These are phyloP conservation scores for Shargacucullia verbasci DNA, from an alignment of 2,888 invertebrate species.

Conservation along the genomic window DNA sequence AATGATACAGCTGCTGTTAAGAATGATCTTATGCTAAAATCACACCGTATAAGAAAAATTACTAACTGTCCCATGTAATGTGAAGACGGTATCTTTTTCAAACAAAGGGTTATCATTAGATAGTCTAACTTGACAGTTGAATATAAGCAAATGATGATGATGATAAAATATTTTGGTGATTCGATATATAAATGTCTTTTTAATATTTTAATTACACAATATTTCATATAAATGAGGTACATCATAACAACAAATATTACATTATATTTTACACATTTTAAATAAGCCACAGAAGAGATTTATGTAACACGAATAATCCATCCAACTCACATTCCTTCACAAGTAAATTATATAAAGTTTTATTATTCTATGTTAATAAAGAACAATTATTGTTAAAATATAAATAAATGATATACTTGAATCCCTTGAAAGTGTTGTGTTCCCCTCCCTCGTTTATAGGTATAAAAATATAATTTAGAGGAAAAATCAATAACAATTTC, in stretches of 20 bases:
- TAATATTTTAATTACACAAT: too few species aligned
- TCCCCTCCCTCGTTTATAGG: not conserved
- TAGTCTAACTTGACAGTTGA: too few species aligned
- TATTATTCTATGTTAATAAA: conserved; percentile 1
- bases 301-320: conserved; percentile 3
- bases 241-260: not conserved
- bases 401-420: conserved; percentile 6
- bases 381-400: not conserved
- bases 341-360: conserved; percentile 9
- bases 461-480: not conserved
- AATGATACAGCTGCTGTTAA: too few species aligned
- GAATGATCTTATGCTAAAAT: too few species aligned
- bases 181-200: too few species aligned
- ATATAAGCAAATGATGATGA: too few species aligned
- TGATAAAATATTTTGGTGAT: too few species aligned
- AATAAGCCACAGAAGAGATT: conserved; percentile 2
- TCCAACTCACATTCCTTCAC: not conserved
- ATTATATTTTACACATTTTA: not conserved
- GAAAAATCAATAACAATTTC: not conserved
- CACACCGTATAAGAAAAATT: too few species aligned
- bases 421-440: not conserved
- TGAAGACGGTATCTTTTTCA: too few species aligned
- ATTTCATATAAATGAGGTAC: not conserved
- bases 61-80: too few species aligned
- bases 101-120: too few species aligned